Base-by-base conservation (phyloP, 2,888 invertebrate species). In the Ctenicera cuprea region DNA sequence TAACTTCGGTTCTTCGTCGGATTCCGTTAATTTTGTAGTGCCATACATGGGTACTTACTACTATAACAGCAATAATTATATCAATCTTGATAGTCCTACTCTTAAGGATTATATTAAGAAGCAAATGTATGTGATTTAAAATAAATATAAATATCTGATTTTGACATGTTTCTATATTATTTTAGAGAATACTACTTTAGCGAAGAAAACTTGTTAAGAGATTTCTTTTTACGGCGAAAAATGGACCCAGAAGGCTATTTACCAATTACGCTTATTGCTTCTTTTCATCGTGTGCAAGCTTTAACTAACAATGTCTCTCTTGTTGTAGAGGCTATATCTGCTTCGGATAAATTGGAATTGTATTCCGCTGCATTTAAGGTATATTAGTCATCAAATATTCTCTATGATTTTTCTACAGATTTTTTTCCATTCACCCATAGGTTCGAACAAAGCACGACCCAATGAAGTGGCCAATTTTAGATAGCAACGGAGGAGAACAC, bases 121-220 rank as follows among this genome's bases (percentile, higher is more conserved):
- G 83, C 97, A 97, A 89, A 95, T 97, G 96, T 97, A 88, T 93
- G 94, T 92, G 77, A 77, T 52, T 16, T 37, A 52, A 11, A 12
- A 18, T 59, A 33, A 3, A 12, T 54, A 30, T 30, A n/a, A 59
- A 59, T 38, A 11, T 33, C 12, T 57, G 11, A 3, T 9, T 18
- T n/a, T n/a, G n/a, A 14, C 30, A 26, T 30, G 14, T 22, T 59
- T 59, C 5, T n/a, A 18, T 16, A 18, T 76, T 77, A 73, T 89
- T 91, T 43, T 90, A 99, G 98, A 85, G 99, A 99, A 89, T 99
- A 99, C 89, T 99, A 99, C 91, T 99, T 99, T 90, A 97, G 97
- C 82, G 94, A 95, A 79, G 98, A 98, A 84, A 99, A 99, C 89
- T 89, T 99, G 70, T 92, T 95, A 81, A 93, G 96, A 82, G 99